Conservation (phyloP, 2,797 vertebrate species). For the Paramormyrops hopkinsi region DNA sequence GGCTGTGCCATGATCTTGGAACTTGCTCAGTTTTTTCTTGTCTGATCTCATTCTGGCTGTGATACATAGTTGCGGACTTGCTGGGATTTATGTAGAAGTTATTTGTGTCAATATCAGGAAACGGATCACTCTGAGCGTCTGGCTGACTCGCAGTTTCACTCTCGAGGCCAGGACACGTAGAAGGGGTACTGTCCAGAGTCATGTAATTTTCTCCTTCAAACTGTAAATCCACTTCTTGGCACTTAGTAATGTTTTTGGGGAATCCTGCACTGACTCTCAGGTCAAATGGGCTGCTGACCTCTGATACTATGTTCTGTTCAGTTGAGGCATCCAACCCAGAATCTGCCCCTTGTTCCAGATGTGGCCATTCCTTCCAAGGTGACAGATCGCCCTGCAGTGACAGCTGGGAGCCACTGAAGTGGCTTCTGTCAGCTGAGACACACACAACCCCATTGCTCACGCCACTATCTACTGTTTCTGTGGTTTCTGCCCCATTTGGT, state of each 20-base stretch:
- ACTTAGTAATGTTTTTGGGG: slow-evolving; percentile 76
- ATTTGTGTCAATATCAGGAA: slow-evolving; percentile 69
- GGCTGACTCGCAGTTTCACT: slow-evolving; percentile 57
- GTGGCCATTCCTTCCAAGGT: slow-evolving; percentile 92
- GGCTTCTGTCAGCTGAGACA: slow-evolving; percentile 78
- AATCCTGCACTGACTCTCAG: slow-evolving; percentile 76
- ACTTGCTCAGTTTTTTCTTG: slow-evolving; percentile 82
- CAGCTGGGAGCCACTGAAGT: slow-evolving; percentile 81
- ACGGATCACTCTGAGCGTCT: slow-evolving; percentile 55
- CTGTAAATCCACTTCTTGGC: slow-evolving; percentile 80
- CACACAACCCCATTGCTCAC: slow-evolving; percentile 81
- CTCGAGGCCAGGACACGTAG: slow-evolving; percentile 68
- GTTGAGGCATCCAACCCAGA: slow-evolving; percentile 79
- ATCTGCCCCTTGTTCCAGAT: slow-evolving; percentile 73
- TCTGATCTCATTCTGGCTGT: slow-evolving; percentile 88
- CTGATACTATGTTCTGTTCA: slow-evolving; percentile 67
- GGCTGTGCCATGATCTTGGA: slow-evolving; percentile 93
- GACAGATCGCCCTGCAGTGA: slow-evolving; percentile 86
- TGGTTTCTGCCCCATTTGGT: slow-evolving; percentile 71
- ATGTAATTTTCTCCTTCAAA: slow-evolving; percentile 89
- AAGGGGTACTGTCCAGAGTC: slow-evolving; percentile 76
- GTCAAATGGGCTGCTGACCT: slow-evolving; percentile 85
- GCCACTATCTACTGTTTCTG: slow-evolving; percentile 82
- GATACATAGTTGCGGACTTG: slow-evolving; percentile 77
- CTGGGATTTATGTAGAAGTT: slow-evolving; percentile 74